phyloP scores from a whole-genome alignment of 2,113 vertebrate genomes.

The Siniperca knerii region DNA sequence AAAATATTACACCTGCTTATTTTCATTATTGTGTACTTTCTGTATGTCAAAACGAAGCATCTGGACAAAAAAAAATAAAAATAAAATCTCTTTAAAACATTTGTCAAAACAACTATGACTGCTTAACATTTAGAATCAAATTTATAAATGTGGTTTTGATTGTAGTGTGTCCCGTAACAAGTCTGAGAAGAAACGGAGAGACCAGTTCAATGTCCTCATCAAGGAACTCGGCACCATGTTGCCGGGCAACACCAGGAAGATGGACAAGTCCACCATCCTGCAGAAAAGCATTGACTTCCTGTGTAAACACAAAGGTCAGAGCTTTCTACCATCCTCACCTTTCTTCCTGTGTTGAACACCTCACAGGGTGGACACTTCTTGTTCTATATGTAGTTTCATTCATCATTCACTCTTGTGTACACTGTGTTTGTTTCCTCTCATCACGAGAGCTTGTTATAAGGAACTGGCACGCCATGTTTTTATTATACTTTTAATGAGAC shows the following conservation, averaged over 20 bases:
- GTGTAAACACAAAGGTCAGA: constrained; percentile 97
- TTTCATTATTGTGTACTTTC: not conserved
- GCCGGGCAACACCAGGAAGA: constrained; percentile 97
- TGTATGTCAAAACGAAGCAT: not conserved
- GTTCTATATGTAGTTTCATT: constrained; percentile 29
- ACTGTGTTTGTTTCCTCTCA: constrained; percentile 21
- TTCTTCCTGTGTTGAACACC: constrained; percentile 40
- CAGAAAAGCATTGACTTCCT: constrained; percentile 99
- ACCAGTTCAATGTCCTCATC: constrained; percentile 99
- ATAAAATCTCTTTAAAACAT: not conserved
- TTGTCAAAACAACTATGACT: not conserved
- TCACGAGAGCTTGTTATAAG: not conserved
- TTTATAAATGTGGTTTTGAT: constrained; percentile 2
- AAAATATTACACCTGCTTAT: not conserved
- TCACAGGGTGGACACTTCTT: not conserved
- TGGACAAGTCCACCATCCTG: constrained; percentile 99
- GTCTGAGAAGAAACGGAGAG: constrained; percentile 98
- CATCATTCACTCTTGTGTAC: not conserved
- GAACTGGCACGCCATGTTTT: not conserved
- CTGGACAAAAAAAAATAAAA: not conserved
- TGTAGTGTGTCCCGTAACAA: constrained; percentile 97
- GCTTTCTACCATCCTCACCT: constrained; percentile 9
- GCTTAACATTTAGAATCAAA: not conserved
- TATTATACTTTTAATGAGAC: constrained; percentile 37
- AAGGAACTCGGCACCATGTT: constrained; percentile 99